A percentile compares a stretch with the other conserved stretches of the same genome.
Conservation (phyloP, 1,140 invertebrate genomes). For the Drosophila kohkoa region DNA sequence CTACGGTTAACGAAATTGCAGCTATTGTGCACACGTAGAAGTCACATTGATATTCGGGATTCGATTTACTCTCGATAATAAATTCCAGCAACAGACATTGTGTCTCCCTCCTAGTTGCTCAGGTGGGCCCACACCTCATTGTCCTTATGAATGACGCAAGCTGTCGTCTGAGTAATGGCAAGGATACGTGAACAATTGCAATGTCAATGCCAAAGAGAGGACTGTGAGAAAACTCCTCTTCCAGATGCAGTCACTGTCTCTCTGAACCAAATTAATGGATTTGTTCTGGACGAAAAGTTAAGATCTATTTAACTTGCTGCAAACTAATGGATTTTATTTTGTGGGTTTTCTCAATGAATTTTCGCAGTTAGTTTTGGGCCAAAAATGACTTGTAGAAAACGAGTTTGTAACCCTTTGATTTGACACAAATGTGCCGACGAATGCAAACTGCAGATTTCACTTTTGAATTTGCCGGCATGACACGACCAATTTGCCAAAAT, state of each 20-base stretch:
- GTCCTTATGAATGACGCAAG: slow-evolving; percentile 78
- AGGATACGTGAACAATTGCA: slow-evolving; percentile 63
- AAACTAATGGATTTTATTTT: slow-evolving; percentile 15
- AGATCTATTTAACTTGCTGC: slow-evolving; percentile 12
- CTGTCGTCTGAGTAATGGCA: slow-evolving; percentile 73
- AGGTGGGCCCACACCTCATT: slow-evolving; percentile 64
- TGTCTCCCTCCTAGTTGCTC: slow-evolving; percentile 52
- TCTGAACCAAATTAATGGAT: slow-evolving; percentile 11
- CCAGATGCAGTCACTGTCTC: not conserved
- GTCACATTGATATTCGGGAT: slow-evolving; percentile 65
- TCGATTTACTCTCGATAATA: slow-evolving; percentile 50
- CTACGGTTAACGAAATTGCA: slow-evolving; percentile 63
- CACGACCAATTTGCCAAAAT: slow-evolving; percentile 38
- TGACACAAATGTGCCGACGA: slow-evolving; percentile 30
- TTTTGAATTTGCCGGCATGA: slow-evolving; percentile 69
- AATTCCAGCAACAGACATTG: slow-evolving; percentile 66
- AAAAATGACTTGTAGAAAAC: slow-evolving; percentile 67
- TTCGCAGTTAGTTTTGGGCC: slow-evolving; percentile 44
- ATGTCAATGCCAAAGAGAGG: not conserved
- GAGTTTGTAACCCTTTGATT: slow-evolving; percentile 63
- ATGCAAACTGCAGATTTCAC: slow-evolving; percentile 38
- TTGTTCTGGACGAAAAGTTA: not conserved
- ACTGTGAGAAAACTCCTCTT: slow-evolving; percentile 65
- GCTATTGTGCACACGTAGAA: slow-evolving; percentile 59
- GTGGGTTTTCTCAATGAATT: slow-evolving; percentile 33